Evolutionary conservation across 1,140 invertebrate species (phyloP), one percentile per base, ranked within the genome.

Genomic region (Panonychus citri): DNA sequence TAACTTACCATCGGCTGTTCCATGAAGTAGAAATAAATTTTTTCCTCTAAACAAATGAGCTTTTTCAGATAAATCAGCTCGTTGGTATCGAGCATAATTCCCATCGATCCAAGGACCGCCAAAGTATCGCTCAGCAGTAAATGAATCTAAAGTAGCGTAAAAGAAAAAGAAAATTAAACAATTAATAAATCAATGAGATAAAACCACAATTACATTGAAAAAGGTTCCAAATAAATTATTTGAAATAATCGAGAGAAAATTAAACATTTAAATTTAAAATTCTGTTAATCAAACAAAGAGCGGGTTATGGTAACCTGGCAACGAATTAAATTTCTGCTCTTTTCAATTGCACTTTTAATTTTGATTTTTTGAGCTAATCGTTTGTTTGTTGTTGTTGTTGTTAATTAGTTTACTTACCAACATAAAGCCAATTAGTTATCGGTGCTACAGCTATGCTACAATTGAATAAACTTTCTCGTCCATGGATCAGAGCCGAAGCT

Each of bases 81-180:
- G 82, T 25, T 83, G 82, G 65, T 94, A 94, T 3, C 85, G 86
- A 62, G 84, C 79, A 66, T 85, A 85, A 71, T 94, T 93, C 53
- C 84, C 83, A 25, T 63, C 61, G 19, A 54, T 48, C 65, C 83
- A 86, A 13, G 87, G 85, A 26, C 81, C 77, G 13, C 87, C 86
- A 81, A 95, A 85, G 67, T 88, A 91, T 15, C 85, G 75, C 66
- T 95, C 89, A 42, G 88, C 81, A 67, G 91, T 93, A 7, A 83
- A 85, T 26, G 86, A 87, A 73, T 95, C 89, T 93, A 65, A 49
- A 75, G 74, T 64, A 40, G 21, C 8, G 7, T 37, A 26, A 15
- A 52, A 53, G 10, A 17, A 39, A 46, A 10, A 3, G 27, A 43
- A 54, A 54, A 24, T 2, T 40, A 30, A 37, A n/a, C 30, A 34